Evolutionary conservation across 1,140 invertebrate species (phyloP).

Genomic region (Caerostris extrusa): DNA sequence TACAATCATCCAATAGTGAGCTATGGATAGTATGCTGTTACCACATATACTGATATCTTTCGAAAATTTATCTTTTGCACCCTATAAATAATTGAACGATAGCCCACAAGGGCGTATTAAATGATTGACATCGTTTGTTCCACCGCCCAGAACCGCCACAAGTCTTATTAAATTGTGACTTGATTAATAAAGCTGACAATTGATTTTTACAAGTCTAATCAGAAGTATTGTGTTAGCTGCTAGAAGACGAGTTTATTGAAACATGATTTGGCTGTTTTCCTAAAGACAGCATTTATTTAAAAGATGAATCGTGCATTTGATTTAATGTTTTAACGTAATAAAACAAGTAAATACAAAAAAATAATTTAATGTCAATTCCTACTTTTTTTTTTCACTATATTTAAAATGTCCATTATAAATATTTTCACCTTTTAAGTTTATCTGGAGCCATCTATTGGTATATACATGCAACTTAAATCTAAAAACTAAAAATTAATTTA

Average conservation of each 20-base stretch:
- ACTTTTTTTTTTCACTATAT: too few relatives aligned
- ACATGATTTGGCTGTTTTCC: too few relatives aligned
- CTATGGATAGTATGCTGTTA: background rate
- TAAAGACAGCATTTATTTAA: too few relatives aligned
- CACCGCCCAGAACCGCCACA: background rate
- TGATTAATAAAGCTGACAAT: background rate
- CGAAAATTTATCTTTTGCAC: background rate
- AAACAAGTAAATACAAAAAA: too few relatives aligned
- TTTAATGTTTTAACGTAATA: too few relatives aligned
- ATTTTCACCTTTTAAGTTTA: too few relatives aligned
- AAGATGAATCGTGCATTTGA: too few relatives aligned
- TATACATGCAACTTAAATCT: too few relatives aligned
- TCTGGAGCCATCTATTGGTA: too few relatives aligned
- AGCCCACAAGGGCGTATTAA: background rate
- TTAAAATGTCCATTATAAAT: too few relatives aligned
- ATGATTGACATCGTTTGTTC: background rate
- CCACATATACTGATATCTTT: background rate
- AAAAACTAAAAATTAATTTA: too few relatives aligned
- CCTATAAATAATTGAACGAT: background rate
- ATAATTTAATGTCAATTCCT: too few relatives aligned
- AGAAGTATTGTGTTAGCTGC: background rate
- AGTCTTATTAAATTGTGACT: background rate
- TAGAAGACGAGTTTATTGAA: background rate
- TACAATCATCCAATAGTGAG: background rate
- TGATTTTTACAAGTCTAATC: background rate